phyloP scores from a whole-genome alignment of 2,113 vertebrate species.

The Muscicapa adusta region DNA sequence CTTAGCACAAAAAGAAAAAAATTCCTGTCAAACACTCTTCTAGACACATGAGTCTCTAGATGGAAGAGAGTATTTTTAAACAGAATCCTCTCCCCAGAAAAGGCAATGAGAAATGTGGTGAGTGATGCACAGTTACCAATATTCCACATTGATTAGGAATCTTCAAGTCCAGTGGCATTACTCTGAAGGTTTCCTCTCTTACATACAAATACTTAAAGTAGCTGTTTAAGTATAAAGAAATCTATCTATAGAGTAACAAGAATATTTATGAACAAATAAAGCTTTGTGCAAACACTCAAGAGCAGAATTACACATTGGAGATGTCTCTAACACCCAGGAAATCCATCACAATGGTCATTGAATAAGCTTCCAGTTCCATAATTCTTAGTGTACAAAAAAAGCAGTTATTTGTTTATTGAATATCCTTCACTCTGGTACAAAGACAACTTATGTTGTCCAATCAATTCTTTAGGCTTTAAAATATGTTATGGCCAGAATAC shows the following conservation, averaged over 20 bases:
- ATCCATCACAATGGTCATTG: neutral
- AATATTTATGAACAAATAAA: neutral
- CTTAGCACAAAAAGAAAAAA: neutral
- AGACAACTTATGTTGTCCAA: neutral
- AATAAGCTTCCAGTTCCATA: neutral
- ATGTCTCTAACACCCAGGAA: neutral
- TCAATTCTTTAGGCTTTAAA: neutral
- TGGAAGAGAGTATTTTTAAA: neutral
- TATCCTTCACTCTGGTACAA: neutral
- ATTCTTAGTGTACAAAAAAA: neutral
- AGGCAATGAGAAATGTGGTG: neutral
- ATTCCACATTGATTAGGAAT: neutral
- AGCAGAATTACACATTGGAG: neutral
- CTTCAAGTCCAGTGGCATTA: neutral
- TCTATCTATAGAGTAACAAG: neutral
- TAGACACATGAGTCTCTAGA: neutral
- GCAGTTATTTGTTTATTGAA: neutral
- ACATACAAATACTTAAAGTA: neutral
- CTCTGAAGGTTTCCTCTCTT: neutral
- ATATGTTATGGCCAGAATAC: neutral
- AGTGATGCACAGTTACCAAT: neutral
- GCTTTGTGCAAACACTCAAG: neutral
- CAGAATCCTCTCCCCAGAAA: neutral
- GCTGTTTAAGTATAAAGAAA: neutral
- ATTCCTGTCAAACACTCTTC: constrained; percentile 26